phyloP scores from a whole-genome alignment of 1,140 invertebrate genomes.

The Drosophila kepulauana region DNA sequence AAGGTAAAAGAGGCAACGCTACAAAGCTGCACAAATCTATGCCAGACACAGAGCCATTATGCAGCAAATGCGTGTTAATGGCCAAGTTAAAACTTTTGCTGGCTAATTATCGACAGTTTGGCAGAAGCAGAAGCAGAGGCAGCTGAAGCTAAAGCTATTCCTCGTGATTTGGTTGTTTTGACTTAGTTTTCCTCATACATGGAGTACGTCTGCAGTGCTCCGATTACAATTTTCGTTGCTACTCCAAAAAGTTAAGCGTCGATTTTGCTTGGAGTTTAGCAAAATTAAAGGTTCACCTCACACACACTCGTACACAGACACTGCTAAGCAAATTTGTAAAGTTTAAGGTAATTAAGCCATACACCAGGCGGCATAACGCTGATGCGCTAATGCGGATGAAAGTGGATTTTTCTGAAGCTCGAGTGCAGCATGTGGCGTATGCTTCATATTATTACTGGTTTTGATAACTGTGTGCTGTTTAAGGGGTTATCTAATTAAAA shows the following conservation, averaged over 20 bases:
- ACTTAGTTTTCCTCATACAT: conserved; percentile 11
- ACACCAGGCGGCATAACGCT: background rate
- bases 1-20: conserved; percentile 14
- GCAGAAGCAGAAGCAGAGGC: conserved; percentile 30
- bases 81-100: conserved; percentile 69
- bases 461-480: background rate
- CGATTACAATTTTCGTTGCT: conserved; percentile 18
- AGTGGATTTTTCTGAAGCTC: conserved; percentile 38
- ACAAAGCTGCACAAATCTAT: conserved; percentile 52
- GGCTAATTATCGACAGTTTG: conserved; percentile 80
- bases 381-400: conserved; percentile 7
- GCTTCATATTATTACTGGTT: conserved; percentile 48
- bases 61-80: conserved; percentile 75
- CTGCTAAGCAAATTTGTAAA: background rate
- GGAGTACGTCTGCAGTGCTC: conserved; percentile 25
- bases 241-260: conserved; percentile 42
- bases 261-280: conserved; percentile 30
- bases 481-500: background rate
- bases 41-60: conserved; percentile 76
- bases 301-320: background rate
- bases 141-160: conserved; percentile 19
- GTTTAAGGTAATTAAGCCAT: conserved; percentile 59
- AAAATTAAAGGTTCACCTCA: conserved; percentile 34
- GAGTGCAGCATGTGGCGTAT: conserved; percentile 49
- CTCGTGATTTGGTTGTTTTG: conserved; percentile 32